Evolutionary conservation across 2,797 vertebrate genomes (phyloP).

Genomic region (Cichlasoma orientale): DNA sequence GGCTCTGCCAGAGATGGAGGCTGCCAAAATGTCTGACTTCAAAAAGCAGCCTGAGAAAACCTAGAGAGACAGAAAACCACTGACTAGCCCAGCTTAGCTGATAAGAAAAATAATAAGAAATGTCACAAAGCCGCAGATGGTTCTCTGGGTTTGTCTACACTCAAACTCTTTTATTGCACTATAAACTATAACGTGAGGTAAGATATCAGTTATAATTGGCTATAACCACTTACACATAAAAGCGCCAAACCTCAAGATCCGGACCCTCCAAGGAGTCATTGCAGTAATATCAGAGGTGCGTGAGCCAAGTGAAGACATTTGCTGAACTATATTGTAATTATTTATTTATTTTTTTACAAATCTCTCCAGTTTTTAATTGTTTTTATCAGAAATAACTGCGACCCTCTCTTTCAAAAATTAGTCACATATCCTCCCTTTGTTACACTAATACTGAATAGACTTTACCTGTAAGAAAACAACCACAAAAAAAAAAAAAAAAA

Average conservation of each 20-base stretch:
- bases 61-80: not conserved
- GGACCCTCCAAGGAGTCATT: not conserved
- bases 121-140: not conserved
- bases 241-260: not conserved
- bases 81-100: not conserved
- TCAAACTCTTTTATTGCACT: not conserved
- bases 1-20: conserved; percentile 7
- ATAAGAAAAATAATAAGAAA: not conserved
- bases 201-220: not conserved
- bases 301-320: not conserved
- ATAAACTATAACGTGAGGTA: not conserved
- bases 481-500: not conserved
- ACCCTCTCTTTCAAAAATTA: not conserved
- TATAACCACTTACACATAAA: not conserved
- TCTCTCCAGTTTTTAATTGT: not conserved
- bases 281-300: not conserved
- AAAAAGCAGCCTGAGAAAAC: conserved; percentile 1
- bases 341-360: not conserved
- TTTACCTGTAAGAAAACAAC: not conserved
- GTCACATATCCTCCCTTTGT: no score
- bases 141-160: not conserved
- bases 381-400: not conserved
- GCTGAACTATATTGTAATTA: not conserved
- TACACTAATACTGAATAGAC: not conserved
- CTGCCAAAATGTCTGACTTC: not conserved